phyloP scores from a whole-genome alignment of 2,888 invertebrate genomes.

The Cistogaster globosa region DNA sequence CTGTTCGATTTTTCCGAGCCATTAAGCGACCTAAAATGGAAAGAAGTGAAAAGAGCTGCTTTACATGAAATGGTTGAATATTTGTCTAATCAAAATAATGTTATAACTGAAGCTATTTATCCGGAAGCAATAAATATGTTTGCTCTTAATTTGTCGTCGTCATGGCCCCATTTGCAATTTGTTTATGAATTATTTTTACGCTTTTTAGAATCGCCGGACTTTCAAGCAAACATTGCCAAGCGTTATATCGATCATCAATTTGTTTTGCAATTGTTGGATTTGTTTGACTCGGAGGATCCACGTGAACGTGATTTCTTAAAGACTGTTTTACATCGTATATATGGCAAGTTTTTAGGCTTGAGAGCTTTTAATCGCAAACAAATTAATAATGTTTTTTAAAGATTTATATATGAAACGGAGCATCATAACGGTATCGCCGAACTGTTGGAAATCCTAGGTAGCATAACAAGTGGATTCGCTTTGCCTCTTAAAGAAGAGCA shows the following conservation, averaged over 20 bases:
- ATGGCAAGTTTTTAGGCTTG: conserved; percentile 99
- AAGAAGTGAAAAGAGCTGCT: conserved; percentile 98
- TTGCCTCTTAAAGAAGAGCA: conserved; percentile 99
- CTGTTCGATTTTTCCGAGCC: conserved; percentile 99
- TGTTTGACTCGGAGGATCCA: conserved; percentile 99
- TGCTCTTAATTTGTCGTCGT: conserved; percentile 97
- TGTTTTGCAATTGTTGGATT: conserved; percentile 98
- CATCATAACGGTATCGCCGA: conserved; percentile 99
- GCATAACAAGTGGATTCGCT: conserved; percentile 99
- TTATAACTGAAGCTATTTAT: conserved; percentile 98
- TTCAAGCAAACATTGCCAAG: conserved; percentile 94
- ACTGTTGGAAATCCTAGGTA: conserved; percentile 98
- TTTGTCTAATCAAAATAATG: conserved; percentile 90
- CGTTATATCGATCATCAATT: conserved; percentile 98
- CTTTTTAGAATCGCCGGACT: conserved; percentile 98
- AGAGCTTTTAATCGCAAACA: conserved; percentile 99
- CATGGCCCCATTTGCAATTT: conserved; percentile 99
- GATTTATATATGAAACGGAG: conserved; percentile 99
- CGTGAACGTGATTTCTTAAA: conserved; percentile 99
- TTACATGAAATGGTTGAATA: conserved; percentile 99
- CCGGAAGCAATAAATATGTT: conserved; percentile 99
- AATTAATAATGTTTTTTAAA: conserved; percentile 99
- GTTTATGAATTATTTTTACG: conserved; percentile 99
- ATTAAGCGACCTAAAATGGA: conserved; percentile 98
- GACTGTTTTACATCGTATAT: conserved; percentile 99